Conservation (phyloP, 2,797 vertebrate genomes). For the Selene dorsalis region DNA sequence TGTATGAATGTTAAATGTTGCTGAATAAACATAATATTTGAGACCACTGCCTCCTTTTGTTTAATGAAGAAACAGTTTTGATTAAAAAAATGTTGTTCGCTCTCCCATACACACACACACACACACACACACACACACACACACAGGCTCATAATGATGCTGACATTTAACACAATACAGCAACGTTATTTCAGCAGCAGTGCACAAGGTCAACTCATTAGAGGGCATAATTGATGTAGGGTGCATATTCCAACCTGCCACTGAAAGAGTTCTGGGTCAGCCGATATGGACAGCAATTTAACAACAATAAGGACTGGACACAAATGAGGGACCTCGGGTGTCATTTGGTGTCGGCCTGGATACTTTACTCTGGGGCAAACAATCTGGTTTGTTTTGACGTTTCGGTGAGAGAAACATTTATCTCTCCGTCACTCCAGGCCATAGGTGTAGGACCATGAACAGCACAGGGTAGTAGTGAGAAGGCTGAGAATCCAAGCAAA, state of each 20-base stretch:
- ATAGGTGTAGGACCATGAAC: slow-evolving; percentile 14
- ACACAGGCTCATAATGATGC: slow-evolving; percentile 60
- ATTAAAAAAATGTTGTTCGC: not conserved
- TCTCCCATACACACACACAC: slow-evolving; percentile 11
- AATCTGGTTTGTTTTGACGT: slow-evolving; percentile 54
- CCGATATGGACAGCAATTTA: slow-evolving; percentile 41
- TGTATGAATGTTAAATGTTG: not conserved
- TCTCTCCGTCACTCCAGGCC: slow-evolving; percentile 13
- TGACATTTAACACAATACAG: slow-evolving; percentile 75
- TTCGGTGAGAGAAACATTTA: slow-evolving; percentile 41
- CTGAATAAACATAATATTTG: not conserved
- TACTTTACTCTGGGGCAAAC: slow-evolving; percentile 12
- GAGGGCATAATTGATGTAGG: slow-evolving; percentile 69
- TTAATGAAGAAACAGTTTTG: not conserved
- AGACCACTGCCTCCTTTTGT: not conserved
- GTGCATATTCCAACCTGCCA: slow-evolving; percentile 50
- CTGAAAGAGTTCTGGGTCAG: slow-evolving; percentile 57
- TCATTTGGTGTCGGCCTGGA: slow-evolving; percentile 22
- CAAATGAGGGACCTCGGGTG: slow-evolving; percentile 41
- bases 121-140: slow-evolving; percentile 29
- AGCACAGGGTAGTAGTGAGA: not conserved
- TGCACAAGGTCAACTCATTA: slow-evolving; percentile 78
- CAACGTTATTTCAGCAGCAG: slow-evolving; percentile 56
- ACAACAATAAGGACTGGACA: slow-evolving; percentile 40
- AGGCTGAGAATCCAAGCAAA: not conserved